A percentile compares a stretch with the other conserved stretches of the same genome.
These are phyloP conservation scores for Rattus norvegicus DNA, from an alignment of 2,113 vertebrate genomes.

Conservation along the genomic window GRCr8 NC_086025.1:94367501-94368000, in stretches of 20 bases:
- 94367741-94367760: neutral
- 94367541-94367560: neutral
- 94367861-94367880: neutral
- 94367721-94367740: neutral
- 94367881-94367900: neutral
- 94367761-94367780: neutral
- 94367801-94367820: neutral
- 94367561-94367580: too few relatives aligned
- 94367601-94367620: neutral
- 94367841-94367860: neutral
- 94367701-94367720: neutral
- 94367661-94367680: neutral
- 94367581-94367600: neutral
- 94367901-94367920: neutral
- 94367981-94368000: too few relatives aligned
- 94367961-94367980: too few relatives aligned
- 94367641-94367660: neutral
- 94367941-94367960: neutral
- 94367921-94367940: too few relatives aligned
- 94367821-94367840: neutral
- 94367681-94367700: neutral
- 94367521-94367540: neutral
- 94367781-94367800: neutral
- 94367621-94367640: neutral
- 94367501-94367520: neutral